Base-by-base conservation (phyloP, 2,888 invertebrate genomes). In the Epinotia brunnichana region DNA sequence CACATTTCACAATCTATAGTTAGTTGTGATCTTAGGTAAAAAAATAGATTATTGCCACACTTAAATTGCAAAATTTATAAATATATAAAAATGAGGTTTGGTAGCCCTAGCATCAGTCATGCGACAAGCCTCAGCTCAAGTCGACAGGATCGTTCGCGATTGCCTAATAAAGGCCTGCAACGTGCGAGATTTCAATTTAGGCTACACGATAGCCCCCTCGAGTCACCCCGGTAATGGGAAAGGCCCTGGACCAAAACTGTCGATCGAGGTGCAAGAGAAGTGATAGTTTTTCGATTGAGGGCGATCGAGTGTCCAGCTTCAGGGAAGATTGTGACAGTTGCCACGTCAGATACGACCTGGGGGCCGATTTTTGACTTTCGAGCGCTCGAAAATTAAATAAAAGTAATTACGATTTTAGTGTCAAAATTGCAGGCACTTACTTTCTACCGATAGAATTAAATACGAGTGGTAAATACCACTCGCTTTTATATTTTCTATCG, bases 161-260 rank as follows among this genome's bases (percentile, higher is more conserved):
- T 81, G 86, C 87, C 85, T 87, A 87, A 88, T 89, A 88, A 87
- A 87, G 84, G 82, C 82, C 77, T 72, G 72, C 77, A 80, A 76
- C 82, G 82, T 83, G 85, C 83, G 86, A 86, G 85, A 87, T 87
- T 87, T 88, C 88, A 89, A 88, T 88, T 89, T 85, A 81, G 79
- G 74, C 77, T 80, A 76, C 75, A 74, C 76, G 71, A 60, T 76
- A 77, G 77, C 74, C 74, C 44, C 74, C 48, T n/a, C 53, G 48
- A 15, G 68, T 41, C 56, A 48, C 48, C 29, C 48, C 51, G 29
- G 62, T 73, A 60, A 59, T 70, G 51, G 67, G 57, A 51, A 54
- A 19, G 21, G 44, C 41, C 44, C 13, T 41, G 7, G 21, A 61
- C 39, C 60, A 41, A 41, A 66, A 19, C 53, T 57, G 44, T 57